Percentiles rank a stretch among this genome's conserved stretches.
phyloP scores from a whole-genome alignment of 2,113 vertebrate genomes.

The Pedionomus torquatus region DNA sequence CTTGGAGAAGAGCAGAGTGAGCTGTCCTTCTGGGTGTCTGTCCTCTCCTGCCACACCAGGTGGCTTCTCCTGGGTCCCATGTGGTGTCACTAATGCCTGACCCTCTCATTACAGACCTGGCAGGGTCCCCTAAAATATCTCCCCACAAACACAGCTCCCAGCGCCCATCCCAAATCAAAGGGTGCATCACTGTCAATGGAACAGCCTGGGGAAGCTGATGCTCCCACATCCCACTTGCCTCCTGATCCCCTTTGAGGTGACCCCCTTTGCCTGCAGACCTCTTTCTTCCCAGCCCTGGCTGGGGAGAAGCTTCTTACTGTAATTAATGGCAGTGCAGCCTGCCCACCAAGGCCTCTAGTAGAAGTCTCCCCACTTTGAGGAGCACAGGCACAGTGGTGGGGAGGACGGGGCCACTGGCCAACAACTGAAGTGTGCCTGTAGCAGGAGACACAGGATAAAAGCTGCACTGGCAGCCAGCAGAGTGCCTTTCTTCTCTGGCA shows the following conservation, averaged over 20 bases:
- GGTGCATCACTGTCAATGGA: not conserved
- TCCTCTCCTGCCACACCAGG: too few relatives aligned
- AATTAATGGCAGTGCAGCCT: not conserved
- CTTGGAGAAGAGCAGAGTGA: not conserved
- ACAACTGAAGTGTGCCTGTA: accelerated
- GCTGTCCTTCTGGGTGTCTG: accelerated
- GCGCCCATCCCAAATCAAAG: not conserved
- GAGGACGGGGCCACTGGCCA: not conserved
- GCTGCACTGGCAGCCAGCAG: not conserved
- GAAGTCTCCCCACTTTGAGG: not conserved
- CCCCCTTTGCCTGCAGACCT: not conserved
- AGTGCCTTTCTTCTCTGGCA: not conserved
- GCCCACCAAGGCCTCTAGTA: not conserved
- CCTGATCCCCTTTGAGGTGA: not conserved
- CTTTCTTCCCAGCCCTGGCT: not conserved
- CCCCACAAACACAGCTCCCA: not conserved
- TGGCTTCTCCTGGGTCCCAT: not conserved
- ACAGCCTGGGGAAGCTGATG: not conserved
- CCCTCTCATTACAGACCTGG: not conserved
- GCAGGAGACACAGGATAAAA: not conserved
- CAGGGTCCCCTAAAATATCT: not conserved
- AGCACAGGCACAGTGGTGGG: not conserved
- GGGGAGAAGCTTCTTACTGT: not conserved
- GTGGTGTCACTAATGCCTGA: not conserved
- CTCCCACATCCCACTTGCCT: not conserved